Percentiles rank a stretch among this genome's conserved stretches.
Evolutionary conservation across 2,797 vertebrate genomes (phyloP).

Genomic region (Denticeps clupeoides): DNA sequence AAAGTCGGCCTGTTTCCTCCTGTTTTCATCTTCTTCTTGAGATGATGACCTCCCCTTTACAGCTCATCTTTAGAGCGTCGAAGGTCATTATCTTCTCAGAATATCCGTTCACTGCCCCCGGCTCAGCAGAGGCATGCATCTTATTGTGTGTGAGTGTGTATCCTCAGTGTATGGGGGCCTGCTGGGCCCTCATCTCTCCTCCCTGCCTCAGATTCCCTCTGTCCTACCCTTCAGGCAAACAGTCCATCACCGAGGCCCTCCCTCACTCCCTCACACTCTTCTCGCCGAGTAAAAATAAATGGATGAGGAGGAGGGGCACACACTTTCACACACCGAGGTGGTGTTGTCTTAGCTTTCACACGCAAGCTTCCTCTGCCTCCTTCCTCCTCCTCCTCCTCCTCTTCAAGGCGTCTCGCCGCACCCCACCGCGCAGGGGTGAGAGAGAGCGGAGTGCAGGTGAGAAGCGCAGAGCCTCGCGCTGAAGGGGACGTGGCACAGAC

Average conservation of each 20-base stretch:
- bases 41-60: slow-evolving; percentile 23
- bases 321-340: slow-evolving; percentile 16
- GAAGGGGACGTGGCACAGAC: slow-evolving; percentile 30
- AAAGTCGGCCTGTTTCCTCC: too few relatives aligned
- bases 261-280: not conserved
- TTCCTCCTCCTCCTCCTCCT: slow-evolving; percentile 57
- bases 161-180: too few relatives aligned
- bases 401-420: slow-evolving; percentile 29
- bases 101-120: slow-evolving; percentile 22
- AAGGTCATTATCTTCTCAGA: slow-evolving; percentile 36
- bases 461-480: slow-evolving; percentile 27
- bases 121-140: too few relatives aligned
- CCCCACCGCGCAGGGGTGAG: slow-evolving; percentile 45
- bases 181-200: too few relatives aligned
- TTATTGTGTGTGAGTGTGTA: too few relatives aligned
- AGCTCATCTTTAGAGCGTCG: slow-evolving; percentile 37
- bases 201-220: too few relatives aligned
- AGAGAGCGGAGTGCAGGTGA: slow-evolving; percentile 49
- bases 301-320: slow-evolving; percentile 1
- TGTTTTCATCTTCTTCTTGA: slow-evolving; percentile 21
- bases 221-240: slow-evolving; percentile 21
- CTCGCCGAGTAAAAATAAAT: too few relatives aligned
- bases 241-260: slow-evolving; percentile 45
- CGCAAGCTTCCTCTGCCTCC: slow-evolving; percentile 34
- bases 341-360: slow-evolving; percentile 1